These are phyloP conservation scores for Cheumatopsyche charites DNA, from an alignment of 1,140 invertebrate species.

Conservation along the genomic window DNA sequence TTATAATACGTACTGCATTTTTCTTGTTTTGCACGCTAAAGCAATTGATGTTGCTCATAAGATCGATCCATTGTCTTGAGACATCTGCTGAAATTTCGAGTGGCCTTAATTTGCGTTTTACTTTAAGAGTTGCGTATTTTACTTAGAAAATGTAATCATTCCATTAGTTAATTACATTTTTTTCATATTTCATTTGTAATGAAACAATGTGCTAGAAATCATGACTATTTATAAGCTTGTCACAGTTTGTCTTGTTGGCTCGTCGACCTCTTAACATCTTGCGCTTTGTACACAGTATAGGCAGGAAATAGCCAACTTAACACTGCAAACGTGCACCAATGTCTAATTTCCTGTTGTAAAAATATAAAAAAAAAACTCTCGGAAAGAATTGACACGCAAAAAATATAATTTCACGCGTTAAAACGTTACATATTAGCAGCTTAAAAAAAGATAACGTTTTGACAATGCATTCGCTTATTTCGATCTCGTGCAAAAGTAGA, in stretches of 20 bases:
- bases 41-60: not conserved
- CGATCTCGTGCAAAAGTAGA: no score
- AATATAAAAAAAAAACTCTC: not conserved
- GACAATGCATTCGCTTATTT: no score
- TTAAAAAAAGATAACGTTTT: no score
- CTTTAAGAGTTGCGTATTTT: no score
- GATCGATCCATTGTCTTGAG: conserved; percentile 9
- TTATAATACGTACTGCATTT: no score
- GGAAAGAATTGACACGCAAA: not conserved
- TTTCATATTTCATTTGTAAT: no score
- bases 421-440: no score
- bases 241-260: no score
- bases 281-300: not conserved
- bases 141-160: not conserved
- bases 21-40: not conserved
- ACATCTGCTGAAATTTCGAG: not conserved
- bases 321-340: not conserved
- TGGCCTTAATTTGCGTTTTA: not conserved
- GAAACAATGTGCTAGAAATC: no score
- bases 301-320: not conserved
- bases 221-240: no score
- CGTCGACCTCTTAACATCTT: no score
- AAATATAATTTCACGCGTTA: conserved; percentile 1
- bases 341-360: not conserved
- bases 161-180: no score